phyloP scores from a whole-genome alignment of 2,113 vertebrate genomes.

The Cricetomys ansorgei region DNA sequence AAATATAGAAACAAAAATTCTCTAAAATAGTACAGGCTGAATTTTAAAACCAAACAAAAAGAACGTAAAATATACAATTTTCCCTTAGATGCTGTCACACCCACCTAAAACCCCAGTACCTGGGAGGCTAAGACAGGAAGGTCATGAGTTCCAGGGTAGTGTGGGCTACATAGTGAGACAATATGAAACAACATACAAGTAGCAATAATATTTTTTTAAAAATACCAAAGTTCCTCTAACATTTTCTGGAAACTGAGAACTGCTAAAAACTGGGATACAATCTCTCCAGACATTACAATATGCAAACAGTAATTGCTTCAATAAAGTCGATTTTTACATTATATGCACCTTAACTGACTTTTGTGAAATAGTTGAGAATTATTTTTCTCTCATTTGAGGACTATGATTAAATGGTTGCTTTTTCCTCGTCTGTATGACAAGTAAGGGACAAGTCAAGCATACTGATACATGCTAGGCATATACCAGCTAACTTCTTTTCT shows the following conservation, averaged over 20 bases:
- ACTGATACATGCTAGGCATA: background rate
- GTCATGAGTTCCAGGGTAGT: background rate
- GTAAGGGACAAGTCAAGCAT: background rate
- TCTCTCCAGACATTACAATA: background rate
- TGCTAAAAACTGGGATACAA: background rate
- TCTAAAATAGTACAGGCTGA: background rate
- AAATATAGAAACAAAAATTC: too few species aligned
- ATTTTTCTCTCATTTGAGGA: background rate
- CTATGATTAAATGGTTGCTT: background rate
- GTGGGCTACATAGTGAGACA: background rate
- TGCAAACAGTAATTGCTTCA: background rate
- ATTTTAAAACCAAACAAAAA: slow-evolving; percentile 47
- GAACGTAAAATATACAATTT: background rate
- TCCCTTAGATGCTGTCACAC: background rate
- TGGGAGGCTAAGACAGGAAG: background rate
- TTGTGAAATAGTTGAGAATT: background rate
- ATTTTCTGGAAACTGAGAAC: background rate
- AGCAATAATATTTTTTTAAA: background rate
- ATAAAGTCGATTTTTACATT: background rate
- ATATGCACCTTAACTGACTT: background rate
- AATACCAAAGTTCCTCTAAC: background rate
- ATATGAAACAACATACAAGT: background rate
- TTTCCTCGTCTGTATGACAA: background rate
- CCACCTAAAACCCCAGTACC: background rate
- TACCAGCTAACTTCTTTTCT: background rate